Evolutionary conservation across 1,140 invertebrate genomes (phyloP), one percentile per base, ranked within the genome.

Genomic region (Brachionus rubens): DNA sequence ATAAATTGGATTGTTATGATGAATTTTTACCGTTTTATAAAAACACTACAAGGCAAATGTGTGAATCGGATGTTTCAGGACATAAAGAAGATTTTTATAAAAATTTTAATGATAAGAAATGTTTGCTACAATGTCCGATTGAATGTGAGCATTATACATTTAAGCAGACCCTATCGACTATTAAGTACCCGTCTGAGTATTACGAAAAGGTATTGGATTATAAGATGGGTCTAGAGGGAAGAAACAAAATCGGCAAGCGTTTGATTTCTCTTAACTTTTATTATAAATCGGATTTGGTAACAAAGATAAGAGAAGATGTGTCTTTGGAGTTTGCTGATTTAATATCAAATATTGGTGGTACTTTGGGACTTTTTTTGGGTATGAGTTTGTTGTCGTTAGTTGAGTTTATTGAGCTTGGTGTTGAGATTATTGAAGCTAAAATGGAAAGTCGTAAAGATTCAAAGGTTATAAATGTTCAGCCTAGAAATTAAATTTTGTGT

Each of bases 341-440:
- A 26, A 14, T 70, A 14, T 70, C 67, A 3, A 70, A 70, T 28
- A n/a, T 70, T 28, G 67, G 67, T n/a, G 41, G 40, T 3, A 70
- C 40, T 7, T 30, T 70, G 26, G 67, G 67, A 3, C 14, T 70
- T 1, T 48, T 70, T 50, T 50, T 70, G 21, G 67, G 67, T 12
- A 70, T 47, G 0, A 48, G 43, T 28, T 10, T 70, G 43, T 50
- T 70, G n/a, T 33, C 43, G 12, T 33, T 70, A 50, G 12, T 41
- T 4, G 67, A 70, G 19, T n/a, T 70, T 7, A 9, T 70, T 6
- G 43, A 70, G 21, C 16, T 70, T 30, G 3, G 43, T 16, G 2
- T 70, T 50, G 67, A 70, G 33, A 47, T 67, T 3, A 41, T 67
- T 3, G 40, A 33, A n/a, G 16, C 19, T 33, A 1, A 33, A 47